Base-by-base conservation (phyloP, 64 coral and sea anemone species). In the Montipora cactus region DNA sequence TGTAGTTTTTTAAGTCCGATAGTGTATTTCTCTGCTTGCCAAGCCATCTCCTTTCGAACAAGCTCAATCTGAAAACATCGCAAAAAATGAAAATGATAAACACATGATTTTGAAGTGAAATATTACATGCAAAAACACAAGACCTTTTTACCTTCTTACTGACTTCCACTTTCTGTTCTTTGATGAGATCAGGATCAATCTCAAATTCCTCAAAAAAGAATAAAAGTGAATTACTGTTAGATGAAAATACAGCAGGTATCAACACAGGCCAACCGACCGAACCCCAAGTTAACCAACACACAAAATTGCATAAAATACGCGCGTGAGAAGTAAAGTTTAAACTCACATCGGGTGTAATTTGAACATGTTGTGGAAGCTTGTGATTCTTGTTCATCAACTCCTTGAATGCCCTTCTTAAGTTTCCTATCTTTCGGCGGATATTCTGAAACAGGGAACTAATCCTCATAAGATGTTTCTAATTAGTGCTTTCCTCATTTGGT, bases 11-110 rank as follows among this genome's bases (percentile, higher is more conserved):
- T 87, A 16, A 99, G 74, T 53, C 97, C 97, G 68, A 99, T 99
- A 7, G 94, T 87, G 16, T 94, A 75, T 81, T 99, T 99, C 77
- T 99, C 97, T 45, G 97, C 89, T 59, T 99, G 94, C 97, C 97
- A 99, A 20, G 89, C 83, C 80, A 99, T 87, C 84, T 99, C 97
- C 50, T 96, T 95, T 12, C 77, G 92, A 83, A 99, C 97, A 73
- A 96, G 57, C 58, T 91, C 97, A 89, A 98, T 94, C 97, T 98
- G 37, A 72, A 88, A 81, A 67, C 3, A 53, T 25, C 44, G 44
- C 45, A 21, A 22, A 87, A 20, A 45, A 48, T 11, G 52, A 18
- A 28, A 12, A 12, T 52, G 15, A 14, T 45, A 58, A 4, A 23
- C 11, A 48, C 14, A 6, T 13, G 12, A 3, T 37, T 37, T 37